Conservation (phyloP, 2,797 vertebrate species). For the Dicrostonyx torquatus region DNA sequence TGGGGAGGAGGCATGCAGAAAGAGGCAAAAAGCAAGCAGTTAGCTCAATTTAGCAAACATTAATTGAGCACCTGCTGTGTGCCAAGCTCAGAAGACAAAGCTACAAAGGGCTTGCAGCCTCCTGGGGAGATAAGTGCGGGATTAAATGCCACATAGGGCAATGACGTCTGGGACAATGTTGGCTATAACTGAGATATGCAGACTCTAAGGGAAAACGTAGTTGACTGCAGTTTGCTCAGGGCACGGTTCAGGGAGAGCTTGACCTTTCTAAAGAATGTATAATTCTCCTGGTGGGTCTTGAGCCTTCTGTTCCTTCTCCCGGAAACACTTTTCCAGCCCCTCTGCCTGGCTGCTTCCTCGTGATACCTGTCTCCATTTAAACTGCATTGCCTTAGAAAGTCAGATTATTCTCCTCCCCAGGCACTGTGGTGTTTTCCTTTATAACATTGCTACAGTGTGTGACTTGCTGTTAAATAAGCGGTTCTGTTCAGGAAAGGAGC, state of each 20-base stretch:
- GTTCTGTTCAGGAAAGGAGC: neutral
- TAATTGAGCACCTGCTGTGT: neutral
- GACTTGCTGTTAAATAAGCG: neutral
- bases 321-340: neutral
- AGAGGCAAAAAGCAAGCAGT: neutral
- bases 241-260: neutral
- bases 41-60: neutral
- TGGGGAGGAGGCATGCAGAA: neutral
- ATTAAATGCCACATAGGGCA: neutral
- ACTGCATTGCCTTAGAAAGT: neutral
- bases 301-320: conserved; percentile 28
- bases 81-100: conserved; percentile 33
- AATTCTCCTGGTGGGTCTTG: neutral
- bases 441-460: neutral
- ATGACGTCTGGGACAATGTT: neutral
- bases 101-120: neutral
- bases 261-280: neutral
- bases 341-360: neutral
- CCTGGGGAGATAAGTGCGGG: neutral
- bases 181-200: neutral
- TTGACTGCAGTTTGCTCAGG: neutral
- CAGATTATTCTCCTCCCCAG: neutral
- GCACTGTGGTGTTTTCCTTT: neutral
- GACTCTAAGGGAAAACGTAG: neutral
- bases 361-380: neutral